Conservation (phyloP, 92 coral and sea anemone species). For the Paragorgia papillata region DNA sequence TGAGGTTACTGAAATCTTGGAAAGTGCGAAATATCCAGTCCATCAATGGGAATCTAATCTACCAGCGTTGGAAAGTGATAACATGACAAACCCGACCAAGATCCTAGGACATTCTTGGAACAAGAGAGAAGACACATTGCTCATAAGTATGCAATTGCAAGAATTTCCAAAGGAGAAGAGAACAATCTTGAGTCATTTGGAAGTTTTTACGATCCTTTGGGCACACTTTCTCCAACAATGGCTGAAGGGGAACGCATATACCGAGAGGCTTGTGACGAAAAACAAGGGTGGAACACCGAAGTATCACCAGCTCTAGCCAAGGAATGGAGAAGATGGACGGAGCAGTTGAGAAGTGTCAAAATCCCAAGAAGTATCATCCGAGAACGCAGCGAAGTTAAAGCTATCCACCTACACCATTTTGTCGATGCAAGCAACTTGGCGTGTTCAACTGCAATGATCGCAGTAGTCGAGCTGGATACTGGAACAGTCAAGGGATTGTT, state of each 20-base stretch:
- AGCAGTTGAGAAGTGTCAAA: constrained; percentile 49
- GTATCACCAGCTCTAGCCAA: constrained; percentile 9
- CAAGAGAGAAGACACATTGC: constrained; percentile 43
- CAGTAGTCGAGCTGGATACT: constrained; percentile 47
- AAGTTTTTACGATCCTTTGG: constrained; percentile 61
- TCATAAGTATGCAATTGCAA: constrained; percentile 6
- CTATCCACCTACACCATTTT: constrained; percentile 55
- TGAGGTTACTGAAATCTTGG: constrained; percentile 45
- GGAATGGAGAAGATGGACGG: constrained; percentile 54
- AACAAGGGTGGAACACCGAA: constrained; percentile 49
- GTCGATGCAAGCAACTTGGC: constrained; percentile 65
- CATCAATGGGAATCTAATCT: constrained; percentile 62
- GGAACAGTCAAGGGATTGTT: constrained; percentile 56
- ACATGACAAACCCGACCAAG: constrained; percentile 52
- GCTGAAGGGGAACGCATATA: constrained; percentile 57
- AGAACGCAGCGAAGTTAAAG: constrained; percentile 17
- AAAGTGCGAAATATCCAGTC: constrained; percentile 62
- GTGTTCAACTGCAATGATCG: constrained; percentile 58
- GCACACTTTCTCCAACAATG: constrained; percentile 49
- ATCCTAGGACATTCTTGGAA: constrained; percentile 59
- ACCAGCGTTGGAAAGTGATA: constrained; percentile 38
- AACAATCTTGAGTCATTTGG: constrained; percentile 56
- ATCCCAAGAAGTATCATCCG: constrained; percentile 49
- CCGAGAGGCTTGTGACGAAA: constrained; percentile 57
- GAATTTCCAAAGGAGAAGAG: constrained; percentile 49